Percentiles rank a stretch among this genome's conserved stretches.
Evolutionary conservation across 1,140 invertebrate species (phyloP).

Genomic region (Rhopalosiphum maidis): DNA sequence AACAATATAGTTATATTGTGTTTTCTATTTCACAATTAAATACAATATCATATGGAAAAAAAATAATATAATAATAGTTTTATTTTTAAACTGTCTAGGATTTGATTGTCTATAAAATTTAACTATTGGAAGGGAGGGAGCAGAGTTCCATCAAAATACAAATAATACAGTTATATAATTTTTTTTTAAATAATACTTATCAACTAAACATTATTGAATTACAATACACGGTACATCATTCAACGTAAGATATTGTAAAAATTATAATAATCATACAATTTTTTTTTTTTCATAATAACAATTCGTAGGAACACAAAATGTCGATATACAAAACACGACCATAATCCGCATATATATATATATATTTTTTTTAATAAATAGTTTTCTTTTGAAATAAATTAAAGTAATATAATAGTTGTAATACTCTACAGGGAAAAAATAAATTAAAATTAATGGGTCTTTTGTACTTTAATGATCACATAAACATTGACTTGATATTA

Average conservation of each 20-base stretch:
- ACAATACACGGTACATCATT: neutral
- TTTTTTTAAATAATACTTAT: conserved; percentile 42
- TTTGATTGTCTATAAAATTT: conserved; percentile 53
- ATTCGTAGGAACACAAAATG: conserved; percentile 55
- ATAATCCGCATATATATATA: conserved; percentile 4
- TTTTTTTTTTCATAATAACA: conserved; percentile 33
- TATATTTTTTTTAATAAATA: neutral
- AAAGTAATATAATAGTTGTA: conserved; percentile 39
- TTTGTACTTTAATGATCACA: conserved; percentile 57
- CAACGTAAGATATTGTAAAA: conserved; percentile 32
- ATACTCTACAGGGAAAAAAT: conserved; percentile 47
- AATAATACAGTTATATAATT: conserved; percentile 12
- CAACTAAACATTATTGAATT: conserved; percentile 18
- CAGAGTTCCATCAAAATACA: neutral
- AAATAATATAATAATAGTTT: conserved; percentile 32
- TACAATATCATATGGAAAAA: conserved; percentile 19
- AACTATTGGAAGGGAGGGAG: conserved; percentile 30
- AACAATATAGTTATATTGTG: conserved; percentile 21
- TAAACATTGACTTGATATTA: conserved; percentile 56
- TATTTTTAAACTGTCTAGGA: conserved; percentile 30
- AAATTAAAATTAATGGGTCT: conserved; percentile 47
- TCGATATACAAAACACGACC: conserved; percentile 18
- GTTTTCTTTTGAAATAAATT: neutral
- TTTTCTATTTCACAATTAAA: conserved; percentile 31
- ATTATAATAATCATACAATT: conserved; percentile 15